Evolutionary conservation across 2,113 vertebrate species (phyloP), one percentile per base, ranked within the genome.

Genomic region (Salvelinus fontinalis): DNA sequence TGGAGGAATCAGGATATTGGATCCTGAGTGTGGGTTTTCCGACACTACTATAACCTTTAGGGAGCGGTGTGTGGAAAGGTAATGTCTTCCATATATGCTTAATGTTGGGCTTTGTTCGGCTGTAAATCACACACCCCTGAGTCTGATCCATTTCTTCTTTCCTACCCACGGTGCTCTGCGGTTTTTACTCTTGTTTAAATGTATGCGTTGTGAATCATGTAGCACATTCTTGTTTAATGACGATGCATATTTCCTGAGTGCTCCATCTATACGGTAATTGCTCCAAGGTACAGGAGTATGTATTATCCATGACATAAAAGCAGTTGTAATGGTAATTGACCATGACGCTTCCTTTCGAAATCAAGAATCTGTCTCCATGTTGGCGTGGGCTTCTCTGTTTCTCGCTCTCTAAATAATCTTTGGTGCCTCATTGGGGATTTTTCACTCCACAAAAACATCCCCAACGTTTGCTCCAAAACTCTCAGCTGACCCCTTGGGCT

Each of bases 341-440:
- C 3, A 0, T 68, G 74, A 83, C 5, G 2, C 3, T 75, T 75
- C 26, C n/a, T 54, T 75, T 13, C 16, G 26, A 34, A 39, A 39
- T 39, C 48, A 29, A 60, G 64, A 18, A 71, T 79, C 75, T 49
- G 79, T 71, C 72, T 82, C 49, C 39, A 12, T 77, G 76, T 81
- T 80, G 74, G 60, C 78, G 76, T 1, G 5, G 67, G 74, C 71
- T 71, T 22, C 74, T 80, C 68, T 77, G 0, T 80, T 54, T 29
- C 72, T 76, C 77, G 7, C 54, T 82, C 39, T 77, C 67, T 71
- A 81, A 79, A 70, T 39, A 65, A 69, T 76, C 57, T 80, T 71
- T 80, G 79, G 59, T 80, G 65, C 72, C 67, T 75, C 84, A 82
- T 75, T 78, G 75, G 81, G 75, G 70, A 79, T 48, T 22, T 6